Base-by-base conservation (phyloP, 2,888 invertebrate genomes). In the Meandrusa payeni region DNA sequence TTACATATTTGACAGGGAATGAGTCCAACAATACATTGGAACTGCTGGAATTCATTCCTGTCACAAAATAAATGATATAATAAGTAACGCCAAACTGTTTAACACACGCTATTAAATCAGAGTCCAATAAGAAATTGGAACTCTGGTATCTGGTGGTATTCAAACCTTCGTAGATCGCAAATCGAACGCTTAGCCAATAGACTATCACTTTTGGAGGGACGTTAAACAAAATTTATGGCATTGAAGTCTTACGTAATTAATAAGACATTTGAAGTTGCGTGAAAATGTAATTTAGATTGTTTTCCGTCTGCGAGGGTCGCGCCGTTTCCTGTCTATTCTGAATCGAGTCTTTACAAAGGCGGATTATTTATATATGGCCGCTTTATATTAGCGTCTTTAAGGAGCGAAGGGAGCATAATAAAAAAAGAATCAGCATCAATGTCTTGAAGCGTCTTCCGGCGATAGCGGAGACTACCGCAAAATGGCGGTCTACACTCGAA, bases 271-370 rank as follows among this genome's bases (percentile, higher is more conserved):
- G 85, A 83, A 87, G 87, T 87, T 83, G 86, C 86, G 86, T 87
- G 87, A 87, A 87, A 87, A 87, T 86, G 87, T 87, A 87, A 87
- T 87, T 87, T 87, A 86, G 86, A 87, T 86, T 87, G 86, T 87
- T 86, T 86, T 81, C 71, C 69, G 68, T 64, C 61, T 68, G 58
- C 55, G 76, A 75, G 83, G 85, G 83, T 70, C 73, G 57, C 64
- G 51, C 50, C 53, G 70, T 65, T 80, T 82, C 82, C 77, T 80
- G 78, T 72, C 75, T 75, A 51, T 52, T 59, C 54, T 41, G 63
- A 67, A 75, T 71, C 62, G 62, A 52, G 61, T 66, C 64, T 56
- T 74, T 59, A 85, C 83, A 87, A 86, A 81, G 75, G 78, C 71
- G 66, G 74, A 71, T 83, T 87, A 82, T 86, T 86, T 87, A 86